phyloP scores from a whole-genome alignment of 2,797 vertebrate genomes.

The Simalia tracyae region DNA sequence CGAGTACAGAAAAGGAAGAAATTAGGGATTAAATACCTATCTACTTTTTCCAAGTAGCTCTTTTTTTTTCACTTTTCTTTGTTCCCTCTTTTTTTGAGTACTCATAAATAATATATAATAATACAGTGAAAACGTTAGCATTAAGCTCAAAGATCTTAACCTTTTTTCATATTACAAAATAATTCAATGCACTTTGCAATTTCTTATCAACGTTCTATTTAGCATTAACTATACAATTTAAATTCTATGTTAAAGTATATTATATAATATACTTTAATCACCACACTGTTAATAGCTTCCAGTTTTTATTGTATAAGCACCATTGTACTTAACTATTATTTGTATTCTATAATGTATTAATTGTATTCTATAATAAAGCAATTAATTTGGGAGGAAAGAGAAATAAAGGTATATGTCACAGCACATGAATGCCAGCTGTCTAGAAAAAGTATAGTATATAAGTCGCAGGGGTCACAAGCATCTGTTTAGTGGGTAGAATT shows the following conservation, averaged over 20 bases:
- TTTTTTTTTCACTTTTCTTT: not conserved
- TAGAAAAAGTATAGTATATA: not conserved
- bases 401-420: not conserved
- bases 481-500: not conserved
- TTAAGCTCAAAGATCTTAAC: not conserved
- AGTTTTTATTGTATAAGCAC: not conserved
- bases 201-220: not conserved
- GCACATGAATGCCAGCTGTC: not conserved
- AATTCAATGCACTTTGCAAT: not conserved
- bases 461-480: no score
- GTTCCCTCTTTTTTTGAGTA: not conserved
- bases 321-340: not conserved
- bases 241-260: not conserved
- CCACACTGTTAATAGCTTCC: not conserved
- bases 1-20: not conserved
- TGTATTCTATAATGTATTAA: not conserved
- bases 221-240: not conserved
- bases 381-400: not conserved
- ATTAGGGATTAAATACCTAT: not conserved
- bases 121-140: not conserved
- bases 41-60: not conserved
- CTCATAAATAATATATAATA: not conserved
- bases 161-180: not conserved
- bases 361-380: not conserved
- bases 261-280: not conserved